Evolutionary conservation across 2,113 vertebrate genomes (phyloP), one percentile per base, ranked within the genome.

Genomic region (Percina caprodes): DNA sequence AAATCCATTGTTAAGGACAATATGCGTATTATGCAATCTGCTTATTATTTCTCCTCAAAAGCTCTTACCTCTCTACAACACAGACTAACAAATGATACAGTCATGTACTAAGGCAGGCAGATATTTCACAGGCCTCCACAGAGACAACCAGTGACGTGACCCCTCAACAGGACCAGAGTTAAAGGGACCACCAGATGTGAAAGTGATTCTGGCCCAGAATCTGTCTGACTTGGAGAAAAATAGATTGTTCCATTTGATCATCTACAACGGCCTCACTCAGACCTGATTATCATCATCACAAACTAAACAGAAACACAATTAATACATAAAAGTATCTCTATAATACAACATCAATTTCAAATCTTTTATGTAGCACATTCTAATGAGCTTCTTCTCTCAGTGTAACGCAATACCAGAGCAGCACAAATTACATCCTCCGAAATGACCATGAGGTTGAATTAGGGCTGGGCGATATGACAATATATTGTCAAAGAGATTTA

Each of bases 161-260:
- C 26, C 51, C 30, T 56, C 15, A 65, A 26, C 19, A 3, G n/a
- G 39, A 72, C 30, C 55, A 48, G 45, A 39, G 42, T 24, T 71
- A 67, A 74, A 30, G 21, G 56, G 65, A n/a, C 26, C 23, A 51
- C 26, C 72, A 82, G 58, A 74, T 79, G 69, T 65, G 46, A 56
- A 69, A 46, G 54, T 23, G 21, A 67, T 77, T 23, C 14, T 6
- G 74, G 75, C 18, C 63, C 42, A 75, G 11, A 80, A 83, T 69
- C 18, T n/a, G 13, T 33, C 7, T 3, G 1, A 52, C 21, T 62
- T 24, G 5, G 45, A 69, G 16, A 30, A 60, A 78, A 62, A 51
- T 21, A 2, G 15, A 48, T 11, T 39, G 4, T 56, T 77, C 48
- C 35, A 74, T 56, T 85, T 68, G 21, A 58, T 69, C 21, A 48